Conservation (phyloP, 2,113 vertebrate species). For the Psilopsiagon aurifrons region DNA sequence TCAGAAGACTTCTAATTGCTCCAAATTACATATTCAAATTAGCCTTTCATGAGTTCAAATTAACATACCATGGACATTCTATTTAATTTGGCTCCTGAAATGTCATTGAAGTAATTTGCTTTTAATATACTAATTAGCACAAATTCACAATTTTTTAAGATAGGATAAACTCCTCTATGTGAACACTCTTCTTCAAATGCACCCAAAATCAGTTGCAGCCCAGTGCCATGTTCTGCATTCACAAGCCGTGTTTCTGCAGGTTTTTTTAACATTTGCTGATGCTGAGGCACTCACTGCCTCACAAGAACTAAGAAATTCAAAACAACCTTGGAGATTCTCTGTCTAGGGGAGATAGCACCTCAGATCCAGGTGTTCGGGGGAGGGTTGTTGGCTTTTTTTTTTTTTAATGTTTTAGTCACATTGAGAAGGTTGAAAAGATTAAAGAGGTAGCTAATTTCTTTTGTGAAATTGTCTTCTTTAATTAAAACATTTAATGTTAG, state of each 20-base stretch:
- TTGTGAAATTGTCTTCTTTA: not conserved
- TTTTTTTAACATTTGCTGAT: not conserved
- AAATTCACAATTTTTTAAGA: conserved; percentile 60
- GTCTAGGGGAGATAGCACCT: not conserved
- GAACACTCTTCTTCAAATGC: not conserved
- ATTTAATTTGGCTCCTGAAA: conserved; percentile 68
- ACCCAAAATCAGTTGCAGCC: not conserved
- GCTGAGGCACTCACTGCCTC: not conserved
- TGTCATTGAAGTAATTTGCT: conserved; percentile 66
- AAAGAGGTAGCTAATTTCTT: not conserved
- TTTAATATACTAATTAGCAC: conserved; percentile 72
- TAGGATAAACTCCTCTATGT: conserved; percentile 48
- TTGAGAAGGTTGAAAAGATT: not conserved
- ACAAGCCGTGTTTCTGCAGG: not conserved
- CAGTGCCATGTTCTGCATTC: not conserved
- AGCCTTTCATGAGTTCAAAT: conserved; percentile 73
- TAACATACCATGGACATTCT: conserved; percentile 68
- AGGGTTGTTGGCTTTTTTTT: not conserved
- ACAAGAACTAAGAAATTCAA: not conserved
- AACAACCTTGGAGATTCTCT: not conserved
- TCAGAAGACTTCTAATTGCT: conserved; percentile 73
- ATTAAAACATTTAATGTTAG: not conserved
- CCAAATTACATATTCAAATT: conserved; percentile 76
- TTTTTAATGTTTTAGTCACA: not conserved
- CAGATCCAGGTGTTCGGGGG: not conserved